phyloP scores from a whole-genome alignment of 2,113 vertebrate species.

The Pardalotus punctatus region DNA sequence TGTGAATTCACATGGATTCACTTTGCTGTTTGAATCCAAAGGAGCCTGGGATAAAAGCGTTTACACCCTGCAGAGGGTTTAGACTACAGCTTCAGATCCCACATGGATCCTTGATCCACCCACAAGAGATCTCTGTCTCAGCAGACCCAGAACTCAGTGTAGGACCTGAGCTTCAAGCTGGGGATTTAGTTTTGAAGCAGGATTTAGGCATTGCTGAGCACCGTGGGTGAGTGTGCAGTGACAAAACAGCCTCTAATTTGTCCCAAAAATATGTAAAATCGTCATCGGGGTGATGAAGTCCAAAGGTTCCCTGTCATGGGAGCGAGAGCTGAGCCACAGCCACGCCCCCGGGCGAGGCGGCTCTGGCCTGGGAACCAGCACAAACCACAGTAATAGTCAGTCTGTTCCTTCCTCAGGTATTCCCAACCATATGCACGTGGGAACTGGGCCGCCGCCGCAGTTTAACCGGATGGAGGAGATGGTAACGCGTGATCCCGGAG shows the following conservation, averaged over 20 bases:
- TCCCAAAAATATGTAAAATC: neutral
- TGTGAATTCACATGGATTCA: neutral
- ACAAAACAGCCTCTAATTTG: neutral
- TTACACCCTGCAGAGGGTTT: neutral
- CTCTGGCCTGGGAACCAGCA: neutral
- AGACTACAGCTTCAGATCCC: neutral
- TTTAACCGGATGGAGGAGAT: constrained; percentile 88
- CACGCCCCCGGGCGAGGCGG: neutral
- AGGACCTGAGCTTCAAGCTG: neutral
- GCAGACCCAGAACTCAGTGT: neutral
- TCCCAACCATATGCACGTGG: constrained; percentile 83
- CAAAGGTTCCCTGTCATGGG: neutral
- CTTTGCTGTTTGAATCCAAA: neutral
- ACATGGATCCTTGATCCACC: neutral
- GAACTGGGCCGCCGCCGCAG: constrained; percentile 77
- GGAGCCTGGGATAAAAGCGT: neutral
- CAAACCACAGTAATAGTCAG: neutral
- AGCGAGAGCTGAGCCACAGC: neutral
- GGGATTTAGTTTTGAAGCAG: neutral
- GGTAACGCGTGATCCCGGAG: constrained; percentile 62
- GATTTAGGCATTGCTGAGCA: neutral
- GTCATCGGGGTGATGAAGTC: neutral
- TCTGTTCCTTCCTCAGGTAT: constrained; percentile 72
- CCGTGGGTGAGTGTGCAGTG: rapidly evolving
- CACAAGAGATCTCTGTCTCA: neutral